Evolutionary conservation across 2,113 vertebrate species (phyloP), one percentile per base, ranked within the genome.

Genomic region (Tricholaema leucomelas): DNA sequence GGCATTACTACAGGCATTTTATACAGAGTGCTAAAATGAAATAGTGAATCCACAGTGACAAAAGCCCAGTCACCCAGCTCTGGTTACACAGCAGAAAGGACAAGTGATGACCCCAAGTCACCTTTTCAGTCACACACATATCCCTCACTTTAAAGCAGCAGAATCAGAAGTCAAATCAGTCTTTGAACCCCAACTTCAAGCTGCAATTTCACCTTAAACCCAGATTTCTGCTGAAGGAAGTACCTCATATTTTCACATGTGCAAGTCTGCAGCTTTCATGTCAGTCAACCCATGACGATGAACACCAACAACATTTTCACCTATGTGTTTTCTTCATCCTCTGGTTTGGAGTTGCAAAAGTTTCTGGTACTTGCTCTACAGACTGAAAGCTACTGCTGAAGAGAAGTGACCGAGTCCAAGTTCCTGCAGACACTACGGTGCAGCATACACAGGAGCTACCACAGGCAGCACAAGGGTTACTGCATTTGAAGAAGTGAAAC

Each of bases 241-340:
- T 38, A 20, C 27, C 17, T 4, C 1, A 14, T 15, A 17, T 52
- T 67, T 81, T 59, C 8, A 31, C 10, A 19, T 0, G 10, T 16
- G 7, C 10, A 59, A 60, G 24, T 33, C 31, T 24, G 35, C 6
- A 58, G 2, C 24, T 36, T 33, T 28, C 27, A 5, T 2, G 5
- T 19, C 50, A 50, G 23, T 9, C 59, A 50, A 21, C 23, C 6
- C 48, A 31, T 1, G 12, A 0, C 55, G 33, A 58, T 21, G 23
- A 80, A 35, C 40, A 40, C 9, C 0, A 35, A 2, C 35, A 15
- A 13, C 2, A 0, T 54, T 81, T 66, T 23, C 35, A 56, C 5
- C 4, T 40, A 27, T n/a, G 25, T 18, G 15, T 12, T 66, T 63
- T 64, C 18, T 59, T 52, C 27, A 9, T 42, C 54, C 21, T 36